Conservation (phyloP, 2,797 vertebrate genomes). For the Tolypeutes matacus region DNA sequence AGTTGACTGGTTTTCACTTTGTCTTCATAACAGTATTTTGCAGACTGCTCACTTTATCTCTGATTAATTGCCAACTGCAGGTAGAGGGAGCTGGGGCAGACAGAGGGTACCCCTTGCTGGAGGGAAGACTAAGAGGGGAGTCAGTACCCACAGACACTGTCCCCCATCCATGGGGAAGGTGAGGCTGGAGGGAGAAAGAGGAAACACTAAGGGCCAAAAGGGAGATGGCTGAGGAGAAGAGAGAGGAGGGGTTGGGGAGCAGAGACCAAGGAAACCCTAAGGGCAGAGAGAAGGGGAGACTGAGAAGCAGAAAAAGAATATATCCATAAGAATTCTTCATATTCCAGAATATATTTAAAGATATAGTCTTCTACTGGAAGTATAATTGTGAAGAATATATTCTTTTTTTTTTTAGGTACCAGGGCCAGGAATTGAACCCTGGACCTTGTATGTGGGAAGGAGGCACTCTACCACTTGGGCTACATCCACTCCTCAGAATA, state of each 20-base stretch:
- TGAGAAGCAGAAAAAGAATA: not conserved
- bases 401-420: not conserved
- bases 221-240: not conserved
- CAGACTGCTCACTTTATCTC: not conserved
- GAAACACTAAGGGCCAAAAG: not conserved
- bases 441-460: too few species aligned
- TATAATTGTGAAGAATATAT: not conserved
- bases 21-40: not conserved
- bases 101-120: not conserved
- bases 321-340: not conserved
- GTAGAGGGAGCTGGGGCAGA: not conserved
- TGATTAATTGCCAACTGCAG: not conserved
- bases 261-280: not conserved
- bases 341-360: not conserved
- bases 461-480: too few species aligned
- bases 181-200: not conserved
- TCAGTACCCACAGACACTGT: not conserved
- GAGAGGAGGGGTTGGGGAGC: not conserved
- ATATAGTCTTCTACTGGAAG: not conserved
- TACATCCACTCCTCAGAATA: too few species aligned
- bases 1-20: not conserved
- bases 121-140: not conserved
- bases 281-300: not conserved
- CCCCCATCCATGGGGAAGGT: too few species aligned
- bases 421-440: too few species aligned